Base-by-base conservation (phyloP, 1,140 invertebrate species). In the Drosophila arawakana region DNA sequence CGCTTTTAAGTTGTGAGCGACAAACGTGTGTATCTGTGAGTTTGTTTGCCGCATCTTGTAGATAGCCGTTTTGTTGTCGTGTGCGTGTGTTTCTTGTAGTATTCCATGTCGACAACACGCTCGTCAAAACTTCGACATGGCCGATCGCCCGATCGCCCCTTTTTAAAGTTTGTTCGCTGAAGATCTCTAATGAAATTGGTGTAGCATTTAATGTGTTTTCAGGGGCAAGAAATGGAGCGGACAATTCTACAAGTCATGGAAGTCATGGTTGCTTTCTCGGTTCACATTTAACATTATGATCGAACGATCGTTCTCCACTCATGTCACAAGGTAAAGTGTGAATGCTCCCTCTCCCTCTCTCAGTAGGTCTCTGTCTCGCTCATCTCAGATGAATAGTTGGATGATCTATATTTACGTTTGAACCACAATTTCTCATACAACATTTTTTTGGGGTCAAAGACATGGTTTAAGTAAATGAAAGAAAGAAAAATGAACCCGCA, bases 361-460 rank as follows among this genome's bases (percentile, higher is more conserved):
- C 9, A 21, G 18, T 21, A 1, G 18, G 18, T 21, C 18, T 21
- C 18, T 21, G 18, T 39, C 39, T 11, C 39, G 2, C 10, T 66
- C 72, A 82, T 72, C 52, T 78, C 71, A 43, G 37, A 41, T 59
- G 70, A 69, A 70, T 76, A 59, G 71, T 69, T 65, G 41, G 7
- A 43, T 86, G 61, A 79, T 82, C 83, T 85, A 82, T 80, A 86
- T 85, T 73, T 85, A 69, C 44, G 49, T 63, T 44, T 43, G 67
- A 59, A 10, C 63, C 46, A 34, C 52, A 46, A 30, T 30, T 30
- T 30, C 50, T 2, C 25, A 4, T 13, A 34, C 2, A 7, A 7
- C 25, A 30, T 30, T 30, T 30, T 44, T 39, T 63, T 34, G 71
- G 41, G 81, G 81, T 83, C 76, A 83, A 83, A 77, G 65, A 71